Conservation (phyloP, 2,113 vertebrate genomes). For the Mus spicilegus region DNA sequence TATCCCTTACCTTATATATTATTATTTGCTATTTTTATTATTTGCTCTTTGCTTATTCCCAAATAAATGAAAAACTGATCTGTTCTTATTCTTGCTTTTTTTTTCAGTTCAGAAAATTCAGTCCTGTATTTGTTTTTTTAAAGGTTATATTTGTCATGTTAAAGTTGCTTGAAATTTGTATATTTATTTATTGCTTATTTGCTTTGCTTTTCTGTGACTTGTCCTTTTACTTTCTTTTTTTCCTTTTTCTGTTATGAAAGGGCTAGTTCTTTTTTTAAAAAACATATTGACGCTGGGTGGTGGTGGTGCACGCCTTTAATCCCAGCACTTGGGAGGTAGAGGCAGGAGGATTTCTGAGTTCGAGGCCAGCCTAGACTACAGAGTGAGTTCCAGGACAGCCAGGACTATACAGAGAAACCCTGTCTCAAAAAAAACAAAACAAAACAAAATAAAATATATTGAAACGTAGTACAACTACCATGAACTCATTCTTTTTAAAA, state of each 20-base stretch:
- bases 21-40: constrained; percentile 24
- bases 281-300: too few species aligned
- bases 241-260: background rate
- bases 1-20: constrained; percentile 8
- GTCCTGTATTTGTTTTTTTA: background rate
- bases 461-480: background rate
- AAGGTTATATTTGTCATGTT: constrained; percentile 38
- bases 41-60: constrained; percentile 38
- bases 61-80: constrained; percentile 32
- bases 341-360: too few species aligned
- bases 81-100: constrained; percentile 36
- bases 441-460: background rate
- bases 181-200: constrained; percentile 5
- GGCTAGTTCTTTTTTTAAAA: background rate
- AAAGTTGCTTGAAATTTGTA: constrained; percentile 21
- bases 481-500: background rate
- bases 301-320: too few species aligned
- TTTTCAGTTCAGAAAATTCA: constrained; percentile 25
- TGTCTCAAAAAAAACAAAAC: too few species aligned
- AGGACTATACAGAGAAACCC: too few species aligned
- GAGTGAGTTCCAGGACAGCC: too few species aligned
- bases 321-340: too few species aligned
- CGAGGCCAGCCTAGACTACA: too few species aligned
- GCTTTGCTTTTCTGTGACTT: constrained; percentile 30
- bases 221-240: constrained; percentile 19